Evolutionary conservation across 2,113 vertebrate species (phyloP), one percentile per base, ranked within the genome.

Genomic region (Burhinus oedicnemus): DNA sequence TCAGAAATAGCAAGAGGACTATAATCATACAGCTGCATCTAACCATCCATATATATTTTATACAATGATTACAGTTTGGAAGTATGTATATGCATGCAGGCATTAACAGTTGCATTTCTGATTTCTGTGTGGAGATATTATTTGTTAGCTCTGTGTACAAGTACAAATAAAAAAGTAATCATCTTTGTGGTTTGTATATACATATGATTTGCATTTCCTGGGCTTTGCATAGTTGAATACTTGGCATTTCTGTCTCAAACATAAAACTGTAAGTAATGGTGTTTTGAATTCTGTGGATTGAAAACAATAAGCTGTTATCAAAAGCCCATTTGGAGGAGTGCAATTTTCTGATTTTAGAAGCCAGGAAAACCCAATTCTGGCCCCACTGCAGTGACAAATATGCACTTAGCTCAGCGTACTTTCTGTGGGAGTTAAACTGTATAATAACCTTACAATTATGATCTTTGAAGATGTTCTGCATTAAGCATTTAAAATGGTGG

Each of bases 311-410:
- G 87, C 71, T 82, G 74, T 91, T 97, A 95, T 89, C 93, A 87
- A 94, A 95, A 95, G 64, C 75, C 49, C 66, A 66, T 94, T 94
- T 93, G 78, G 78, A 89, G 78, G 91, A 95, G 78, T 83, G 87
- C 85, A 91, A 80, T 92, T 89, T 95, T 95, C 94, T 95, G 87
- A 95, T 96, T 95, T 92, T 93, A 94, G 93, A 94, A 96, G 81
- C 87, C 94, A 94, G 70, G 58, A 95, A 94, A 95, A 71, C 17
- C 45, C 83, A 79, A 5, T 92, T 95, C 74, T 95, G 87, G 74
- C 87, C 82, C 38, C n/a, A 45, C 44, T 80, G 78, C 49, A 93
- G 62, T 83, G 87, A 82, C 85, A 89, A 96, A 95, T 91, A 70
- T 1, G 18, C 71, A 74, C 75, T 94, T 95, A 97, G 58, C 89